Percentiles rank a stretch among this genome's conserved stretches.
Evolutionary conservation across 2,113 vertebrate genomes (phyloP).

Genomic region (Ptilonorhynchus violaceus): DNA sequence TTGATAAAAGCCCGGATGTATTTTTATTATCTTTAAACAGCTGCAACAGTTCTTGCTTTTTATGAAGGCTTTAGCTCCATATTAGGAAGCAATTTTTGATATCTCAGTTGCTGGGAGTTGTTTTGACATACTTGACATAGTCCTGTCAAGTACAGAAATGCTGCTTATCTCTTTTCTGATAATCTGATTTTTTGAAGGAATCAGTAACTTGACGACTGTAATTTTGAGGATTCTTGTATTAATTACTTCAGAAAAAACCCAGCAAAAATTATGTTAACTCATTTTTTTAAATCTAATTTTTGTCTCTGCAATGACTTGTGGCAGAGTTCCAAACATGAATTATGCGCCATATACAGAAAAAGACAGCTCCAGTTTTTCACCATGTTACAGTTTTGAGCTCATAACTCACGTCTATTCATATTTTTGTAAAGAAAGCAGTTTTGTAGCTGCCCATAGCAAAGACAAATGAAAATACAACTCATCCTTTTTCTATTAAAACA

Average conservation of each 20-base stretch:
- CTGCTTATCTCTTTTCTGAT: background rate
- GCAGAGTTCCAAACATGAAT: background rate
- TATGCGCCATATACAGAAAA: background rate
- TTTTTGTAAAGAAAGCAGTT: background rate
- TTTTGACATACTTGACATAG: background rate
- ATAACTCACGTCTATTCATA: background rate
- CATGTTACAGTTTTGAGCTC: background rate
- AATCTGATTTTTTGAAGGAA: background rate
- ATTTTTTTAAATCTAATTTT: background rate
- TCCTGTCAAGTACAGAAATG: background rate
- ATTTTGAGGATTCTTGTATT: background rate
- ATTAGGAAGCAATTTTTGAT: background rate
- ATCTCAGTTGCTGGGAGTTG: background rate
- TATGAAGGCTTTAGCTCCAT: background rate
- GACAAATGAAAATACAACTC: background rate
- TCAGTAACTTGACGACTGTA: background rate
- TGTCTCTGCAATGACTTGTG: background rate
- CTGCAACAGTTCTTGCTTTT: background rate
- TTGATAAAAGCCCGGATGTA: background rate
- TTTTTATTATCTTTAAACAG: background rate
- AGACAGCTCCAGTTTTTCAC: background rate
- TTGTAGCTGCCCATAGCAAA: background rate
- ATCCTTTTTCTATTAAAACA: background rate
- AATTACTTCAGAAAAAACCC: background rate
- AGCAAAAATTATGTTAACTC: background rate